Evolutionary conservation across 2,888 invertebrate species (phyloP).

Genomic region (Laothoe populi): DNA sequence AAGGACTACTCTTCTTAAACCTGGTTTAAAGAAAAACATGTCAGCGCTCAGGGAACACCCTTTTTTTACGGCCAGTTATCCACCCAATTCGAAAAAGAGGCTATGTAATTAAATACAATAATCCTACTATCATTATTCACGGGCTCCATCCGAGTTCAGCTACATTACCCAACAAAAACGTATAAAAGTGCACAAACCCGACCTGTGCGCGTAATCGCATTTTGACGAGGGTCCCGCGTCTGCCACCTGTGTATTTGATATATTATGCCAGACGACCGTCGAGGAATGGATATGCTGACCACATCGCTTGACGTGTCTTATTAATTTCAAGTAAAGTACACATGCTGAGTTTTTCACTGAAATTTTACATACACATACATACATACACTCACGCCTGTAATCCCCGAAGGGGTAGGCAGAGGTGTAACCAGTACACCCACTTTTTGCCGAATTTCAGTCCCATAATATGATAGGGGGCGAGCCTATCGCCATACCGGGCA

Average conservation of each 20-base stretch:
- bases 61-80: no score
- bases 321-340: background rate
- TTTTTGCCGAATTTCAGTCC: no score
- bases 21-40: no score
- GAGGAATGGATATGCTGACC: constrained; percentile 29
- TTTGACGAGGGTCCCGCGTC: constrained; percentile 59
- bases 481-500: no score
- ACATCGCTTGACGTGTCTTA: constrained; percentile 7
- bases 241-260: constrained; percentile 60
- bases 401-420: no score
- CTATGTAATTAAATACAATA: background rate
- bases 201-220: constrained; percentile 54
- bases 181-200: constrained; percentile 47
- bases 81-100: no score
- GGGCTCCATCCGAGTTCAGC: constrained; percentile 16
- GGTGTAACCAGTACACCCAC: no score
- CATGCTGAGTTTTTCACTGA: background rate
- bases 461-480: no score
- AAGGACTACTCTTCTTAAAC: no score
- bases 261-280: constrained; percentile 44
- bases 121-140: constrained; percentile 8
- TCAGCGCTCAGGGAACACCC: no score
- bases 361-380: background rate
- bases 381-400: no score
- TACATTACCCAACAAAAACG: constrained; percentile 40